Base-by-base conservation (phyloP, 2,888 invertebrate genomes). In the Lingula anatina region DNA sequence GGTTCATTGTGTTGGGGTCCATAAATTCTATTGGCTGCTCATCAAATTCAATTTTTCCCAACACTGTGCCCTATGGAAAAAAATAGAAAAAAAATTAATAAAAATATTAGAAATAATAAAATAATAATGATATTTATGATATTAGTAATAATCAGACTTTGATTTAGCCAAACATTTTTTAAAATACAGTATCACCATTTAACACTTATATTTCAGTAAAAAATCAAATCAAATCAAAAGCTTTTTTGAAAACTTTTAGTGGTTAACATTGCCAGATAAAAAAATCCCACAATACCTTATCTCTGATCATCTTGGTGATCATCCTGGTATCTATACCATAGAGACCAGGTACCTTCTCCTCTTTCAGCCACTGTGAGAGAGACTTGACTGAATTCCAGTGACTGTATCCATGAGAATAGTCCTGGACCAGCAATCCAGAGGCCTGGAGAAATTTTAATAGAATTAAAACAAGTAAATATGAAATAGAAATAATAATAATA, bases 371-470 rank as follows among this genome's bases (percentile, higher is more conserved):
- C 25, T 71, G 53, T 5, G 70, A 64, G 12, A 79, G 65, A 5
- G 75, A 71, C 53, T 68, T 64, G 21, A 64, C 63, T 20, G 78
- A 71, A 49, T 73, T 66, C 74, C 75, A 77, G 58, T 79, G 78
- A 49, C 66, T 67, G 56, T 62, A 60, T 20, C 66, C 44, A 27
- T 59, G 51, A 2, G 62, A 57, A 50, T 67, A 68, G 54, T 69
- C 68, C 47, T 65, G 65, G 2, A 71, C 66, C n/a, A 70, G 46
- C 41, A 71, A 51, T 12, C 65, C 70, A 20, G 63, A 44, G 5
- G 66, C 64, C 67, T 67, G 49, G 2, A 37, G 20, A 42, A 49
- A n/a, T n/a, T n/a, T n/a, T n/a, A 45, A 2, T 9, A n/a, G 24
- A 44, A 44, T 36, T 7, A 15, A 7, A 39, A 18, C 39, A 39